A percentile compares a stretch with the other conserved stretches of the same genome.
phyloP scores from a whole-genome alignment of 2,113 vertebrate genomes.

The Hippocampus guttulatus region DNA sequence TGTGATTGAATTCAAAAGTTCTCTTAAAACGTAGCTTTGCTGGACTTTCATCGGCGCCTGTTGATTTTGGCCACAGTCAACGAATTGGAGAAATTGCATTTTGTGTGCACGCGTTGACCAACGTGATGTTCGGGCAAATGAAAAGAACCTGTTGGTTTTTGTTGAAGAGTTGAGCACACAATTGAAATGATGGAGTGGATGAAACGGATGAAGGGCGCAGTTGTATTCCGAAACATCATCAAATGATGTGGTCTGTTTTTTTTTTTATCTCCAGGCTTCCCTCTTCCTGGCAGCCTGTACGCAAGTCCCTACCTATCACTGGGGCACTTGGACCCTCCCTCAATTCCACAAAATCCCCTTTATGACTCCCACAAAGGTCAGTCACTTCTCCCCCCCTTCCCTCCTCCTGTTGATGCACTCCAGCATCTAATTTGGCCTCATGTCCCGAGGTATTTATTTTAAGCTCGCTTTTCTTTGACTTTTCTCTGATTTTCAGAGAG shows the following conservation, averaged over 20 bases:
- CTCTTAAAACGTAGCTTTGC: too few relatives aligned
- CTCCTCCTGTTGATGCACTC: neutral
- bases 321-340: conserved; percentile 85
- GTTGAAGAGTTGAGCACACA: neutral
- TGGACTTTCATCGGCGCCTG: too few relatives aligned
- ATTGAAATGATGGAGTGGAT: neutral
- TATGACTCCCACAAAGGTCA: conserved; percentile 94
- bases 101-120: too few relatives aligned
- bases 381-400: conserved; percentile 25
- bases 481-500: conserved; percentile 76
- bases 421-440: neutral
- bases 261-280: conserved; percentile 75
- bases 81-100: too few relatives aligned
- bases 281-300: conserved; percentile 85
- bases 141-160: too few relatives aligned
- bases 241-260: conserved; percentile 6
- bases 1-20: too few relatives aligned
- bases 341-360: conserved; percentile 86
- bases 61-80: too few relatives aligned
- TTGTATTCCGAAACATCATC: neutral
- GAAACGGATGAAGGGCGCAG: too few relatives aligned
- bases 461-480: conserved; percentile 4
- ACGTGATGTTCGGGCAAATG: too few relatives aligned
- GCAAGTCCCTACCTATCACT: conserved; percentile 87
- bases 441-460: neutral